Conservation (phyloP, 2,797 vertebrate species). For the Eupleurogrammus muticus region DNA sequence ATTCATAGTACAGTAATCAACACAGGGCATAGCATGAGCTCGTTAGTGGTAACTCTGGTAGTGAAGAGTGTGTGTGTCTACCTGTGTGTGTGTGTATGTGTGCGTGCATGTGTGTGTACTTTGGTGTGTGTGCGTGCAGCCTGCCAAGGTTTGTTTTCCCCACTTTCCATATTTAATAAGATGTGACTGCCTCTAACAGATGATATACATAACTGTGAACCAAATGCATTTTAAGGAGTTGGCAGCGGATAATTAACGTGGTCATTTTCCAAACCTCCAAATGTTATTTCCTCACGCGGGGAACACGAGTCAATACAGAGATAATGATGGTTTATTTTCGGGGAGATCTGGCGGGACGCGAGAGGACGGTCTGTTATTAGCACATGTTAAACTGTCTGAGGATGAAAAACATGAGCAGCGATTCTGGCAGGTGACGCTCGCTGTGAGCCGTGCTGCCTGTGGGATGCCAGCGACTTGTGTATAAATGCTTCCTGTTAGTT, state of each 20-base stretch:
- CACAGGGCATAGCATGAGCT: constrained; percentile 23
- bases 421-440: constrained; percentile 7
- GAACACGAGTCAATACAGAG: constrained; percentile 30
- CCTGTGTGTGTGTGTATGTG: constrained; percentile 4
- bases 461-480: constrained; percentile 7
- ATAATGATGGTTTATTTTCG: constrained; percentile 48
- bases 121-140: background rate
- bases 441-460: constrained; percentile 13
- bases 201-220: constrained; percentile 67
- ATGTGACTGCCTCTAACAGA: constrained; percentile 61
- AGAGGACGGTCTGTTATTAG: constrained; percentile 15
- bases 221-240: constrained; percentile 74
- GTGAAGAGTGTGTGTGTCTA: constrained; percentile 1
- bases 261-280: constrained; percentile 62
- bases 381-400: constrained; percentile 26
- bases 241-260: constrained; percentile 58
- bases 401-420: background rate
- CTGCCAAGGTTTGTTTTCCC: constrained; percentile 58
- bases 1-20: constrained; percentile 41
- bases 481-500: background rate
- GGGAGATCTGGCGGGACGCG: constrained; percentile 9
- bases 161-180: constrained; percentile 66
- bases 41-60: constrained; percentile 29
- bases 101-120: background rate
- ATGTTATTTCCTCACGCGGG: constrained; percentile 37